phyloP scores from a whole-genome alignment of 1,140 invertebrate species.

The Adoxophyes honmai region DNA sequence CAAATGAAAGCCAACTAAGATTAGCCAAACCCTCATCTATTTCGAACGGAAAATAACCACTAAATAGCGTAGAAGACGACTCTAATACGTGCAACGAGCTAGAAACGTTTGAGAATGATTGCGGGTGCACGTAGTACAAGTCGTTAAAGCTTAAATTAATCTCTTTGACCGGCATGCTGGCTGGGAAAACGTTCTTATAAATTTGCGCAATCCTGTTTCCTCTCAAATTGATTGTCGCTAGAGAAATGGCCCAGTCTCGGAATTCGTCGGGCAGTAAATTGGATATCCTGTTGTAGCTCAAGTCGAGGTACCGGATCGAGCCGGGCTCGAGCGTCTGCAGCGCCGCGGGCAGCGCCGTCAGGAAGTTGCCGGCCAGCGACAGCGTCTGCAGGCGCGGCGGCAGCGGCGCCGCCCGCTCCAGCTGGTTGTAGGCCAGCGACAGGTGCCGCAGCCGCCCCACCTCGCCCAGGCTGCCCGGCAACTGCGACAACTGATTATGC shows the following conservation, averaged over 20 bases:
- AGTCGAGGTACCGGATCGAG: constrained; percentile 88
- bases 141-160: constrained; percentile 94
- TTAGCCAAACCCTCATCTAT: constrained; percentile 81
- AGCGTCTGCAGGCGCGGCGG: constrained; percentile 85
- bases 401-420: constrained; percentile 75
- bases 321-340: constrained; percentile 83
- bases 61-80: constrained; percentile 89
- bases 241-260: constrained; percentile 85
- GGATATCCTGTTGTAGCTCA: constrained; percentile 91
- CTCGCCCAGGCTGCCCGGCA: constrained; percentile 83
- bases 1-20: constrained; percentile 90
- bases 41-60: constrained; percentile 86
- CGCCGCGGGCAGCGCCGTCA: constrained; percentile 83
- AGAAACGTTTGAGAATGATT: constrained; percentile 86
- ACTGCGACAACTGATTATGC: constrained; percentile 83
- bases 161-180: constrained; percentile 84
- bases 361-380: constrained; percentile 88
- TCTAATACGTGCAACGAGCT: constrained; percentile 87
- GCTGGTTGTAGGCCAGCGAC: constrained; percentile 89
- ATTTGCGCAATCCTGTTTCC: constrained; percentile 91
- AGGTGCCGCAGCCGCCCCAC: constrained; percentile 86
- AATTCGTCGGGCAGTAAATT: constrained; percentile 87
- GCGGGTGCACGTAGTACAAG: constrained; percentile 85
- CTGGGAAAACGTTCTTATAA: constrained; percentile 84
- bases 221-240: constrained; percentile 89